phyloP scores from a whole-genome alignment of 2,888 invertebrate species.

The Eupeodes latifasciatus region DNA sequence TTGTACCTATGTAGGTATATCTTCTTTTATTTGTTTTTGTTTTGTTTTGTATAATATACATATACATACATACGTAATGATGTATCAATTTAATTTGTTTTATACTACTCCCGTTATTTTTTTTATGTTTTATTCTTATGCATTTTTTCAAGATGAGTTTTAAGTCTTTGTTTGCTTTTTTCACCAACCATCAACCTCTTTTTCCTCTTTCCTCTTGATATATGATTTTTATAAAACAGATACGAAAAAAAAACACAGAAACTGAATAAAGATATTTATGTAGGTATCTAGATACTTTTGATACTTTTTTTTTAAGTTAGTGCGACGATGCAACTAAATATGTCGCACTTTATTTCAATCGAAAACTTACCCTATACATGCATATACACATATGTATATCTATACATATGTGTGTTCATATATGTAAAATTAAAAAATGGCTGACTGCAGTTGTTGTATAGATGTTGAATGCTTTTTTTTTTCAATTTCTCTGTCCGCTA shows the following conservation, averaged over 20 bases:
- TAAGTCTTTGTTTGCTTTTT: slow-evolving; percentile 58
- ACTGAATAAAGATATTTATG: slow-evolving; percentile 14
- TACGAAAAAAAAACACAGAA: background rate
- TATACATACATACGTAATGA: background rate
- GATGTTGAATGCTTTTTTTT: slow-evolving; percentile 29
- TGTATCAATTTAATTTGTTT: slow-evolving; percentile 62
- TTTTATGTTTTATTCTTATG: slow-evolving; percentile 39
- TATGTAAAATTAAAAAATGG: slow-evolving; percentile 52
- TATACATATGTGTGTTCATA: background rate
- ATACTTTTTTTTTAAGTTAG: slow-evolving; percentile 27
- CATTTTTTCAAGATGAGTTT: slow-evolving; percentile 47
- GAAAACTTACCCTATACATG: slow-evolving; percentile 37
- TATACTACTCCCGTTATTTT: slow-evolving; percentile 46
- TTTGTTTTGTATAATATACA: slow-evolving; percentile 1
- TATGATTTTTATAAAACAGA: slow-evolving; percentile 19
- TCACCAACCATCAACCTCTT: background rate
- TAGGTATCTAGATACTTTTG: background rate
- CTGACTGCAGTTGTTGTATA: slow-evolving; percentile 44
- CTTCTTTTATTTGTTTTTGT: slow-evolving; percentile 32
- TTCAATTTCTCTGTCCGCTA: background rate
- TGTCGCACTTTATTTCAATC: slow-evolving; percentile 71
- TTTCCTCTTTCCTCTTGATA: slow-evolving; percentile 37
- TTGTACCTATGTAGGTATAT: slow-evolving; percentile 40
- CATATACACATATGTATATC: background rate
- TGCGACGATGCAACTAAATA: slow-evolving; percentile 65